These are phyloP conservation scores for Lymantria monacha DNA, from an alignment of 2,888 invertebrate genomes.

Conservation along the genomic window DNA sequence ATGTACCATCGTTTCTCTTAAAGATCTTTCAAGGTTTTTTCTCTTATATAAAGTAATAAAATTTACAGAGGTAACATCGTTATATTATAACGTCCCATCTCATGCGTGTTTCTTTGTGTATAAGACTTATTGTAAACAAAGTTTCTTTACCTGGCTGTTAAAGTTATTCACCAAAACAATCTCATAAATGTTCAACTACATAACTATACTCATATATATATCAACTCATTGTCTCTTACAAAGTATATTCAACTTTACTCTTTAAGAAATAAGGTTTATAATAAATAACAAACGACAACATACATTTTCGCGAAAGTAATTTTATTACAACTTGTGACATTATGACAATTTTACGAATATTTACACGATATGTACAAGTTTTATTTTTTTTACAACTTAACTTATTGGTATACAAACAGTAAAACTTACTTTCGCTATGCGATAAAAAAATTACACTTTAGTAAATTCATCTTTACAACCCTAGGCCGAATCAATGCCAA, in stretches of 20 bases:
- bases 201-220: slow-evolving; percentile 14
- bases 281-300: slow-evolving; percentile 1
- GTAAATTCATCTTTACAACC: slow-evolving; percentile 77
- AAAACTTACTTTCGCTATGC: slow-evolving; percentile 63
- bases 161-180: not conserved
- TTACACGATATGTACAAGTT: slow-evolving; percentile 78
- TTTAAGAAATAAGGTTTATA: not conserved
- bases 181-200: not conserved
- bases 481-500: slow-evolving; percentile 54
- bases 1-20: no score
- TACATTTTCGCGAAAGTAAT: slow-evolving; percentile 55
- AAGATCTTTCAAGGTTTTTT: no score
- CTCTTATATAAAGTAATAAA: no score
- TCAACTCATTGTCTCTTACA: slow-evolving; percentile 2
- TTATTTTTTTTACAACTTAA: slow-evolving; percentile 54
- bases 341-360: slow-evolving; percentile 68
- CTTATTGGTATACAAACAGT: slow-evolving; percentile 63
- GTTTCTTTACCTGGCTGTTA: no score
- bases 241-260: slow-evolving; percentile 1
- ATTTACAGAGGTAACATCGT: no score
- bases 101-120: no score
- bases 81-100: no score
- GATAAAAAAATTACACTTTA: slow-evolving; percentile 68
- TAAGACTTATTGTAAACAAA: no score
- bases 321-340: slow-evolving; percentile 68